Conservation (phyloP, 2,113 vertebrate species). For the Tetrax tetrax region DNA sequence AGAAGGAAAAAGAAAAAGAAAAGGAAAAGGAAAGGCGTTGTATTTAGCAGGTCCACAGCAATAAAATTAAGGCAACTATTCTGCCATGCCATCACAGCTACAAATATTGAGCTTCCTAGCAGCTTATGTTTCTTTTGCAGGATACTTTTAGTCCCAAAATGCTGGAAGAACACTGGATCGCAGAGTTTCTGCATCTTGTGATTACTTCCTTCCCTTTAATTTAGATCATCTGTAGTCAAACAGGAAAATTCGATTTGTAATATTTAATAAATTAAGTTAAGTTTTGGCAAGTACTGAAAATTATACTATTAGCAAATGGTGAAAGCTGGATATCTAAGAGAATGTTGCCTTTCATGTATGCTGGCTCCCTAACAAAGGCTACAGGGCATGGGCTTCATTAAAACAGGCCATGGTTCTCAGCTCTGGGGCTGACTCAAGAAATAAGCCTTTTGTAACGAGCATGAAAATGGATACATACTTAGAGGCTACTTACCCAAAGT, state of each 20-base stretch:
- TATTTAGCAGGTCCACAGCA: background rate
- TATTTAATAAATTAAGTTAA: background rate
- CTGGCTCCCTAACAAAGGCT: background rate
- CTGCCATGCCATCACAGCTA: background rate
- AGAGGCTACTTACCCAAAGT: background rate
- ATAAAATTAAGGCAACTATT: background rate
- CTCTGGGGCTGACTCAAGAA: background rate
- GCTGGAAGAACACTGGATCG: background rate
- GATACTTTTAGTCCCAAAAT: background rate
- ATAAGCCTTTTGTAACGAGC: background rate
- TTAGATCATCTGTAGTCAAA: background rate
- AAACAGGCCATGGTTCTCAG: background rate
- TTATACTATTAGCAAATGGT: background rate
- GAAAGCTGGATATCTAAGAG: background rate
- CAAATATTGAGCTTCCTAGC: background rate
- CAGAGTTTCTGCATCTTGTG: background rate
- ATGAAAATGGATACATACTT: background rate
- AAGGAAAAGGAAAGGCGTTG: background rate
- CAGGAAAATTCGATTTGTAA: background rate
- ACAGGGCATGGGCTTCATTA: background rate
- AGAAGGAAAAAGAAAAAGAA: rapidly evolving
- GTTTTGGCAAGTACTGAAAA: background rate
- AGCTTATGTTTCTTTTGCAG: background rate
- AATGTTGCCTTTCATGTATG: background rate
- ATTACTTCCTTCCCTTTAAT: background rate